These are phyloP conservation scores for Oppia nitens DNA, from an alignment of 1,140 invertebrate species.

Conservation along the genomic window DNA sequence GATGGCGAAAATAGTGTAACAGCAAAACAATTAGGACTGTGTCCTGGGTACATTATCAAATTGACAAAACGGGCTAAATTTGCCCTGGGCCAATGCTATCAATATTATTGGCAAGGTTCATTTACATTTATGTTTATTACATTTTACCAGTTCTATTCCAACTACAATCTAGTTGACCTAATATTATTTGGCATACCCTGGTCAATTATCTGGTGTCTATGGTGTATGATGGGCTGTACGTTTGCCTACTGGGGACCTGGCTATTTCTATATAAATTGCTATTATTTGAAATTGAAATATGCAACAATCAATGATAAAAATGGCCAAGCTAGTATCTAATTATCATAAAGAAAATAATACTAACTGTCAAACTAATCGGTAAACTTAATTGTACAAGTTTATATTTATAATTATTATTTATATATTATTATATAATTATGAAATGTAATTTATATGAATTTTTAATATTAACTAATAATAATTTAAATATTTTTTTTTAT, in stretches of 20 bases:
- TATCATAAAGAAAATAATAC: no score
- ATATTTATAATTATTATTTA: no score
- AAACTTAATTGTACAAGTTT: no score
- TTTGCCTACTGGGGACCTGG: slow-evolving; percentile 2
- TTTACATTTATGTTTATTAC: not conserved
- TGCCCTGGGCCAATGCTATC: not conserved
- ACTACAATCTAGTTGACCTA: not conserved
- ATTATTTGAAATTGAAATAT: not conserved
- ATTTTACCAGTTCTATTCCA: not conserved
- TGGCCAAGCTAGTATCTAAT: no score
- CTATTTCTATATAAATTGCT: not conserved
- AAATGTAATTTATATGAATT: no score
- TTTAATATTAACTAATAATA: no score
- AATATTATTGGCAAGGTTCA: not conserved
- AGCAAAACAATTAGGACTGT: not conserved
- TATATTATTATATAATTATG: no score
- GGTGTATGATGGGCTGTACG: not conserved
- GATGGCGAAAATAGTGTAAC: not conserved
- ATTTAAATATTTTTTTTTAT: no score
- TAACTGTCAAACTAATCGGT: no score
- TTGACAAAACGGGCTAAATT: slow-evolving; percentile 1
- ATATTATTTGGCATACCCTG: slow-evolving; percentile 3
- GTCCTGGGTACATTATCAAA: not conserved
- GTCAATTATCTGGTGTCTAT: not conserved
- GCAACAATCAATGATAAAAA: not conserved